Conservation (phyloP, 2,888 invertebrate genomes). For the Sussaba pulchella region DNA sequence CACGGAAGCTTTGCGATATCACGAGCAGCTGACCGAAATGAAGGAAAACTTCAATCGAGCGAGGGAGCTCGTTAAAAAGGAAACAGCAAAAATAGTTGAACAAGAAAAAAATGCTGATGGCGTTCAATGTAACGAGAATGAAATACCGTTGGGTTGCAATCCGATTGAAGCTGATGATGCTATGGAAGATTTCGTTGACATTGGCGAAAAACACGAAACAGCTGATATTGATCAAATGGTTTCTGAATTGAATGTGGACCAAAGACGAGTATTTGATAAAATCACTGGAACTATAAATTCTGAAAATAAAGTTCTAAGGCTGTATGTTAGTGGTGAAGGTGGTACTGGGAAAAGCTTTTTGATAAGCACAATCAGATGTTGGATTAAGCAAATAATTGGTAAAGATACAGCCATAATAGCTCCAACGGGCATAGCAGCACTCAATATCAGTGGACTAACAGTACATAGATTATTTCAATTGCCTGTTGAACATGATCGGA, state of each 20-base stretch:
- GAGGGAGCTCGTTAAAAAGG: conserved; percentile 33
- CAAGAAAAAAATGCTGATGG: conserved; percentile 14
- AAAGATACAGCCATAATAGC: conserved; percentile 67
- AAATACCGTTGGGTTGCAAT: conserved; percentile 48
- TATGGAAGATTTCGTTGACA: conserved; percentile 59
- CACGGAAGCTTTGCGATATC: conserved; percentile 63
- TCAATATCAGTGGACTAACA: conserved; percentile 76
- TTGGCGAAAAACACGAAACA: conserved; percentile 40
- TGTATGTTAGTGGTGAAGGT: conserved; percentile 67
- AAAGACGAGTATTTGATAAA: conserved; percentile 60
- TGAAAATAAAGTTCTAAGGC: conserved; percentile 17
- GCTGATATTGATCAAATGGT: conserved; percentile 50
- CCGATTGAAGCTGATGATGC: conserved; percentile 60
- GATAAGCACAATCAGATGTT: too few species aligned
- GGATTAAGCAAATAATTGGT: conserved; percentile 49
- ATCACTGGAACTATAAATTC: conserved; percentile 9
- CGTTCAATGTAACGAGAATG: conserved; percentile 15
- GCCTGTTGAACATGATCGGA: too few species aligned
- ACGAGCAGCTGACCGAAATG: conserved; percentile 47
- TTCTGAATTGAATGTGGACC: conserved; percentile 60
- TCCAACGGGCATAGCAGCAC: conserved; percentile 76
- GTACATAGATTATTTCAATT: conserved; percentile 62
- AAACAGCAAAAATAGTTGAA: conserved; percentile 36
- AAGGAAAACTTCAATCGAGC: conserved; percentile 38
- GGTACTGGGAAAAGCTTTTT: too few species aligned